Percentiles rank a stretch among this genome's conserved stretches.
These are phyloP conservation scores for Synodontis membranacea DNA, from an alignment of 2,113 vertebrate genomes.

Conservation along the genomic window DNA sequence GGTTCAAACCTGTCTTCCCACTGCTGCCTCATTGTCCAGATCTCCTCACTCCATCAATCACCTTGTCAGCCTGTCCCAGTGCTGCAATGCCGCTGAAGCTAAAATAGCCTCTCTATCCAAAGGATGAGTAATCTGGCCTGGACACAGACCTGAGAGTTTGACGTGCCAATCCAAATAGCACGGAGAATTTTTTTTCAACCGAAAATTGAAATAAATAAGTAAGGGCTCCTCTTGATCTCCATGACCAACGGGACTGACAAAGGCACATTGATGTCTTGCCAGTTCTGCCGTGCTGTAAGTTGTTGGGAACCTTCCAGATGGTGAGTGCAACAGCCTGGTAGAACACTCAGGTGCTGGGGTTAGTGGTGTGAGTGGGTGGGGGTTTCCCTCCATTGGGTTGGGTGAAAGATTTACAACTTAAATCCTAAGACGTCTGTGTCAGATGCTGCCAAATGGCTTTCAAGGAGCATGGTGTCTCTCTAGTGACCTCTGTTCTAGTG, in stretches of 20 bases:
- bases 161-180: constrained; percentile 49
- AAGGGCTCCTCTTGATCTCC: constrained; percentile 31
- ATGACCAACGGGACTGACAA: background rate
- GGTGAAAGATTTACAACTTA: constrained; percentile 23
- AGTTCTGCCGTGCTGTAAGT: constrained; percentile 7
- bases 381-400: constrained; percentile 17
- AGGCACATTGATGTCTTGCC: constrained; percentile 12
- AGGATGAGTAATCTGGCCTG: constrained; percentile 52
- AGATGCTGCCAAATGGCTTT: constrained; percentile 2
- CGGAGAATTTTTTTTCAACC: constrained; percentile 17
- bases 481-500: constrained; percentile 1
- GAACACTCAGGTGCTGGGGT: constrained; percentile 31
- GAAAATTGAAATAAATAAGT: constrained; percentile 53
- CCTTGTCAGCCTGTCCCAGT: constrained; percentile 37
- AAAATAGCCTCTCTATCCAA: constrained; percentile 39
- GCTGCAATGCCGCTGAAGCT: constrained; percentile 20
- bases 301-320: constrained; percentile 23
- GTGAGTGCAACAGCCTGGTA: constrained; percentile 27
- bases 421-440: background rate
- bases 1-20: constrained; percentile 28
- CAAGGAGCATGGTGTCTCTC: background rate
- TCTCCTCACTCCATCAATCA: constrained; percentile 54
- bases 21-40: constrained; percentile 42
- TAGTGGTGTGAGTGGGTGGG: constrained; percentile 7
- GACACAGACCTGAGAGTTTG: constrained; percentile 41